Base-by-base conservation (phyloP, 1,140 invertebrate species). In the Listronotus bonariensis region DNA sequence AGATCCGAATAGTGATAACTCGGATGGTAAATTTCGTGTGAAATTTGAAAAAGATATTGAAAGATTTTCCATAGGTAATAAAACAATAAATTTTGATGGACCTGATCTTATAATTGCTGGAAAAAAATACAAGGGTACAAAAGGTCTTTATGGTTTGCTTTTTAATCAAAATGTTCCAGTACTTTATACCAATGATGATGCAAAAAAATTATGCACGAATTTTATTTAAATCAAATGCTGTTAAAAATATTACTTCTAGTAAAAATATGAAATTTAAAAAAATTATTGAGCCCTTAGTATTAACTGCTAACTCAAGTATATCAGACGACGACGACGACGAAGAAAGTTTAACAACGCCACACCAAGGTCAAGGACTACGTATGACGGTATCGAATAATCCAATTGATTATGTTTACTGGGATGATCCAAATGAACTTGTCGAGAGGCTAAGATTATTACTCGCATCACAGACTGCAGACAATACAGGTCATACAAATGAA, bases 381-480 rank as follows among this genome's bases (percentile, higher is more conserved):
- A 43, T 43, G 14, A 43, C 8, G 14, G 41, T 43, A 11, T n/a
- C 10, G 1, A 43, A 43, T 14, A 52, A 55, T 14, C 53, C 53
- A 8, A 58, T 15, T 36, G 38, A 56, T 14, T 59, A 59, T 46
- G 32, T 59, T 17, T 48, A 59, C 14, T 59, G 18, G 10, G 43
- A 59, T 17, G 43, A 59, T 59, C 42, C 43, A 12, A 59, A 59
- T 40, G 43, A 59, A 49, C 15, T 59, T 32, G 56, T 59, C 9
- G 43, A 46, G n/a, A 11, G 56, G 14, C 8, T 46, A 18, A 26
- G 31, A 34, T 31, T 60, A 41, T 42, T 60, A 40, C 14, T 60
- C 12, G 14, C 58, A 1, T 51, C 58, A 10, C 0, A 40, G 8
- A 31, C 4, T 32, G 46, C 46, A 34, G 58, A 46, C 26, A 38